Conservation (phyloP, 2,113 vertebrate genomes). For the Ranitomeya variabilis region DNA sequence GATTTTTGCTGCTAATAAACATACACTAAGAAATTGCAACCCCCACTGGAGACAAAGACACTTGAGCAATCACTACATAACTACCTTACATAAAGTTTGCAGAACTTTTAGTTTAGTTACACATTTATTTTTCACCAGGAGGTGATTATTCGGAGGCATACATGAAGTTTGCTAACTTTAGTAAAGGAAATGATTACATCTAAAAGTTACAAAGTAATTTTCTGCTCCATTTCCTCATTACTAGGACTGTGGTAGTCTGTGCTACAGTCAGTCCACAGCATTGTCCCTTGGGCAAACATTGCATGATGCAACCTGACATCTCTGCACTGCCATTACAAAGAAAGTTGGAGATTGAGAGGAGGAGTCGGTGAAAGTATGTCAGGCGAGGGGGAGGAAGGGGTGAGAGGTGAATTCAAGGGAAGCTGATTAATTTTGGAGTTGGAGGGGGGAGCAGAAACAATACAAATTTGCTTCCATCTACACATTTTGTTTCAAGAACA, state of each 20-base stretch:
- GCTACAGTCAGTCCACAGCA: not conserved
- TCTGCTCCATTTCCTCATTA: not conserved
- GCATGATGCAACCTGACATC: constrained; percentile 38
- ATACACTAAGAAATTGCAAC: no score
- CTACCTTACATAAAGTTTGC: no score
- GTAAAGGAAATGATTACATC: no score
- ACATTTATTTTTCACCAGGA: no score
- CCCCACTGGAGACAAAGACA: no score
- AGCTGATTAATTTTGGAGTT: not conserved
- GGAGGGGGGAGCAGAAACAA: not conserved
- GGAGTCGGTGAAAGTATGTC: constrained; percentile 53
- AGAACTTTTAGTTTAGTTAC: no score
- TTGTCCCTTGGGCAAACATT: constrained; percentile 37
- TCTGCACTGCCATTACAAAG: not conserved
- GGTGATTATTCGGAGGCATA: no score
- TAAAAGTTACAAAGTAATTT: not conserved
- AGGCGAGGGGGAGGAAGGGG: not conserved
- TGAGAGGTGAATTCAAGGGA: constrained; percentile 19
- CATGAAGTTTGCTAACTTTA: no score
- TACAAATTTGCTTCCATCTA: not conserved
- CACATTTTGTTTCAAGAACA: no score
- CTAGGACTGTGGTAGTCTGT: not conserved
- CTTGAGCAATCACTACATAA: no score
- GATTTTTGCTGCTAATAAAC: no score
- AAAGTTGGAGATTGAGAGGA: constrained; percentile 32